phyloP scores from a whole-genome alignment of 2,113 vertebrate species.

The Silurus glanis region DNA sequence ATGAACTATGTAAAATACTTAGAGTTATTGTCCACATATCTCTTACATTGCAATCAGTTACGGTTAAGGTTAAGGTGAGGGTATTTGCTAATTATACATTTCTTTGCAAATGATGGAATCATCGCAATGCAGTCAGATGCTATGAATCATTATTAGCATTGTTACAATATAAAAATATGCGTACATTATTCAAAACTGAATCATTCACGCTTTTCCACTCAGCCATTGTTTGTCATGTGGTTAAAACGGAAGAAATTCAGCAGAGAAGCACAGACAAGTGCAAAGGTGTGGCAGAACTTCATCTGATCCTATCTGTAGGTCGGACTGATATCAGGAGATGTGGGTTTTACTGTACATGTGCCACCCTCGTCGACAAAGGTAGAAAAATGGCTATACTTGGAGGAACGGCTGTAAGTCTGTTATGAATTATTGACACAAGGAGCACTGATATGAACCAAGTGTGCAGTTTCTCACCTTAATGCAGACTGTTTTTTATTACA shows the following conservation, averaged over 20 bases:
- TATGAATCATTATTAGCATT: neutral
- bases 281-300: neutral
- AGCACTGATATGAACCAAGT: constrained; percentile 14
- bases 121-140: neutral
- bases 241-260: neutral
- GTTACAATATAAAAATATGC: neutral
- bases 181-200: neutral
- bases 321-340: neutral
- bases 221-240: neutral
- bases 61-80: neutral
- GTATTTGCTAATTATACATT: neutral
- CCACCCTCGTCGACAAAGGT: neutral
- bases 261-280: neutral
- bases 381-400: neutral
- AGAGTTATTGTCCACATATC: neutral
- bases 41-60: neutral
- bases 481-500: neutral
- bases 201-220: neutral
- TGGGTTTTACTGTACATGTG: neutral
- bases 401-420: constrained; percentile 7
- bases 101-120: neutral
- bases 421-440: constrained; percentile 21
- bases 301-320: constrained; percentile 1
- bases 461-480: neutral
- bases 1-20: neutral